Conservation (phyloP, 2,888 invertebrate genomes). For the Cheilosia pagana region DNA sequence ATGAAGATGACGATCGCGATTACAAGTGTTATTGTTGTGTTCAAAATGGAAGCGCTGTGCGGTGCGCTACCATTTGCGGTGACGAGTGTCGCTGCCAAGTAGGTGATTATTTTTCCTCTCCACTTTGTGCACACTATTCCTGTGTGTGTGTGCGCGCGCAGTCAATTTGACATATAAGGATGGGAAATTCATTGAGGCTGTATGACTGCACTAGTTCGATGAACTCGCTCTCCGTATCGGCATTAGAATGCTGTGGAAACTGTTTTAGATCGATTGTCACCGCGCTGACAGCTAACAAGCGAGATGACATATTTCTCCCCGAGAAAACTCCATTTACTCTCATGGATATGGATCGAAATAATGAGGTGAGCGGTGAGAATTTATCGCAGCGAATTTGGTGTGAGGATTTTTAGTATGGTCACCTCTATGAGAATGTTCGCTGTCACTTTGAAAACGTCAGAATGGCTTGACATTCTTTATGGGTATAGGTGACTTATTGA, state of each 20-base stretch:
- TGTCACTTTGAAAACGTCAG: conserved; percentile 23
- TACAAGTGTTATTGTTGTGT: conserved; percentile 70
- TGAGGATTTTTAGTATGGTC: no score
- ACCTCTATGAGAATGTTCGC: neutral
- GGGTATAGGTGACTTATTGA: conserved; percentile 50
- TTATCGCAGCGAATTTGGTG: conserved; percentile 36
- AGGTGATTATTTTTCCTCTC: conserved; percentile 63
- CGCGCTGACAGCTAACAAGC: conserved; percentile 57
- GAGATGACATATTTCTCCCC: conserved; percentile 4
- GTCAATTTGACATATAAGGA: conserved; percentile 70
- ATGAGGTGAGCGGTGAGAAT: conserved; percentile 19
- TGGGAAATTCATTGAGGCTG: conserved; percentile 43
- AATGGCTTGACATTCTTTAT: conserved; percentile 36
- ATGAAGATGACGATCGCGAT: conserved; percentile 68
- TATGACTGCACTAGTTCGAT: conserved; percentile 59
- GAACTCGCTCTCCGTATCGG: conserved; percentile 49
- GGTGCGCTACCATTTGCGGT: conserved; percentile 59
- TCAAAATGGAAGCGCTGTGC: conserved; percentile 56
- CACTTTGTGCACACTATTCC: conserved; percentile 6
- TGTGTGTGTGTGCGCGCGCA: neutral
- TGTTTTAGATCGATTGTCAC: conserved; percentile 41
- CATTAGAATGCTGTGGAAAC: conserved; percentile 43
- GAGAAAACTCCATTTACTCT: no score
- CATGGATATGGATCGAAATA: conserved; percentile 4
- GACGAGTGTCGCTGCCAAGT: conserved; percentile 54